These are phyloP conservation scores for Megaceryle alcyon DNA, from an alignment of 2,797 vertebrate genomes.

Conservation along the genomic window DNA sequence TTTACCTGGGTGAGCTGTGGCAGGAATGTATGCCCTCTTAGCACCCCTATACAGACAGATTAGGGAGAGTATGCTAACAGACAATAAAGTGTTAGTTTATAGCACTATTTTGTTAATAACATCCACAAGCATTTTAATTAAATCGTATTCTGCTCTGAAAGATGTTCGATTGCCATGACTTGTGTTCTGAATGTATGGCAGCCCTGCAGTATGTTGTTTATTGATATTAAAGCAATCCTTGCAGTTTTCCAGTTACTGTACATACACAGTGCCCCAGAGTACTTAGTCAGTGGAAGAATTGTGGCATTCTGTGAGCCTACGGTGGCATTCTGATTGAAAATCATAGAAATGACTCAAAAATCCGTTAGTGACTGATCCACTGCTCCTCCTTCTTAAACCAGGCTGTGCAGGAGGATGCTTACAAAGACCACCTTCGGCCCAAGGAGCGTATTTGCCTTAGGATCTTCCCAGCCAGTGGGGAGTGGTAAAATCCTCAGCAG, in stretches of 20 bases:
- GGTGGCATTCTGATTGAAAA: background rate
- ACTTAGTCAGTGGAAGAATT: background rate
- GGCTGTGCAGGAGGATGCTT: background rate
- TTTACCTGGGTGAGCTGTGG: background rate
- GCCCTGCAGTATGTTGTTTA: background rate
- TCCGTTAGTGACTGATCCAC: background rate
- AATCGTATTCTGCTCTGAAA: background rate
- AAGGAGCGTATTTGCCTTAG: background rate
- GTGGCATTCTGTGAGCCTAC: background rate
- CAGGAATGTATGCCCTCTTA: background rate
- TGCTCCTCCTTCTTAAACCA: background rate
- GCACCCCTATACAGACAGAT: background rate
- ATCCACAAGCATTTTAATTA: conserved; percentile 21
- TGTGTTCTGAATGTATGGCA: background rate
- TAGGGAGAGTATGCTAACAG: background rate
- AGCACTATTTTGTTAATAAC: background rate
- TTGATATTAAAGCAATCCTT: background rate
- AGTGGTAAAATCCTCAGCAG: background rate
- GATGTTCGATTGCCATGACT: background rate
- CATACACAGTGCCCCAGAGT: accelerated
- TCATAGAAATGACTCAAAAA: background rate
- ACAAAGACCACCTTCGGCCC: background rate
- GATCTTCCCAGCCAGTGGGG: background rate
- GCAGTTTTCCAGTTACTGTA: background rate
- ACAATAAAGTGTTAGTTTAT: background rate